A percentile compares a stretch with the other conserved stretches of the same genome.
phyloP scores from a whole-genome alignment of 2,113 vertebrate genomes.

The Leptobrachium ailaonicum region DNA sequence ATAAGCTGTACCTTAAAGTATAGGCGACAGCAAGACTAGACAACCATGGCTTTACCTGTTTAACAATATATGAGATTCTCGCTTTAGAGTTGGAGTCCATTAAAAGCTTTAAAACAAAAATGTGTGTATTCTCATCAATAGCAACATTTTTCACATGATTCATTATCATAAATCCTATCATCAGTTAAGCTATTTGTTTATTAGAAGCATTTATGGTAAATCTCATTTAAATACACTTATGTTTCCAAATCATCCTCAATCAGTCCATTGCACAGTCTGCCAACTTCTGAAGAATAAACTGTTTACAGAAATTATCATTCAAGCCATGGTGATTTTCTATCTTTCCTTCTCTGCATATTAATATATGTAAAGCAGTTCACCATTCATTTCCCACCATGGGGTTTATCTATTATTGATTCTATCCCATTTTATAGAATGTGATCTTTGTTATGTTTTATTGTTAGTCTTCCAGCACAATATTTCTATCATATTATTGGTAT shows the following conservation, averaged over 20 bases:
- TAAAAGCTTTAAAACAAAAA: too few relatives aligned
- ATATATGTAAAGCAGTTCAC: conserved; percentile 5
- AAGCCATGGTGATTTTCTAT: conserved; percentile 20
- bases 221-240: conserved; percentile 31
- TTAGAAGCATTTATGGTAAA: conserved; percentile 22
- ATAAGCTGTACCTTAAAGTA: too few relatives aligned
- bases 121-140: too few relatives aligned
- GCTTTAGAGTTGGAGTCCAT: too few relatives aligned
- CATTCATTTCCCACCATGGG: background rate
- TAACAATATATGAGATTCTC: too few relatives aligned
- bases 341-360: conserved; percentile 18
- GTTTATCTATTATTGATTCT: background rate
- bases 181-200: conserved; percentile 16
- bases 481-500: too few relatives aligned
- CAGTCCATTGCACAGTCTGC: conserved; percentile 2
- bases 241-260: conserved; percentile 9
- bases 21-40: too few relatives aligned
- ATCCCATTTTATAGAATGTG: too few relatives aligned
- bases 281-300: conserved; percentile 25
- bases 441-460: too few relatives aligned
- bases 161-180: conserved; percentile 3
- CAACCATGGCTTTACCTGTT: too few relatives aligned
- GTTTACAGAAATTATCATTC: conserved; percentile 30
- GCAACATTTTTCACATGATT: too few relatives aligned
- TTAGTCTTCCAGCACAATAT: too few relatives aligned